These are phyloP conservation scores for Eristalinus aeneus DNA, from an alignment of 2,888 invertebrate species.

Conservation along the genomic window DNA sequence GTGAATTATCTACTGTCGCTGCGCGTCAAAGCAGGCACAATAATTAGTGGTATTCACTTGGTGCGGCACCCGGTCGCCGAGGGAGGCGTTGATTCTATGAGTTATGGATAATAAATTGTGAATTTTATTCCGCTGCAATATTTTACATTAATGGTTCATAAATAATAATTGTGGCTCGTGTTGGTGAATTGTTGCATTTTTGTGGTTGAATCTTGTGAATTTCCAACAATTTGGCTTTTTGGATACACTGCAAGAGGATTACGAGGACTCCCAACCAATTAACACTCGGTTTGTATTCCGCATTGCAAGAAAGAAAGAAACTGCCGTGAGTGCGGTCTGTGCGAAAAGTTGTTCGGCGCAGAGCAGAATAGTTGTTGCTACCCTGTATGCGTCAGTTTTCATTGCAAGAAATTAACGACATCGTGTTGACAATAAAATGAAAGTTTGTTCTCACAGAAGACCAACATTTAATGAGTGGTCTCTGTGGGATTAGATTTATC, in stretches of 20 bases:
- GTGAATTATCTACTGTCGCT: slow-evolving; percentile 60
- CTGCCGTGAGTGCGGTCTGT: background rate
- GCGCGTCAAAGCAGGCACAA: slow-evolving; percentile 46
- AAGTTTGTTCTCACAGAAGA: background rate
- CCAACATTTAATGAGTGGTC: background rate
- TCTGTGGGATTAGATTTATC: slow-evolving; percentile 3
- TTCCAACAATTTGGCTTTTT: background rate
- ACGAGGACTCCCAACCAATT: background rate
- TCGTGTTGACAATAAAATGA: background rate
- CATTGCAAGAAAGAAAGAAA: background rate
- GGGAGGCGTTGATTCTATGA: slow-evolving; percentile 46
- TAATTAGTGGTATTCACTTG: slow-evolving; percentile 46
- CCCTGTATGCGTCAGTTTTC: background rate
- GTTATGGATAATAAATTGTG: slow-evolving; percentile 65
- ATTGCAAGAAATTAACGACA: background rate
- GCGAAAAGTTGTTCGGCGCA: background rate
- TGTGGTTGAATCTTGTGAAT: background rate
- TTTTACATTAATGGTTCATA: slow-evolving; percentile 10
- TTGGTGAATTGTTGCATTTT: slow-evolving; percentile 22
- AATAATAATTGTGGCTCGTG: slow-evolving; percentile 6
- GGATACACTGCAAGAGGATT: slow-evolving; percentile 56
- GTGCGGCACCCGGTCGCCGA: slow-evolving; percentile 18
- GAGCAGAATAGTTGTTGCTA: slow-evolving; percentile 8
- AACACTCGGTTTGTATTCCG: slow-evolving; percentile 40
- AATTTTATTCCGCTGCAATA: slow-evolving; percentile 42